These are phyloP conservation scores for Lordiphosa mommai DNA, from an alignment of 1,140 invertebrate genomes.

Conservation along the genomic window DNA sequence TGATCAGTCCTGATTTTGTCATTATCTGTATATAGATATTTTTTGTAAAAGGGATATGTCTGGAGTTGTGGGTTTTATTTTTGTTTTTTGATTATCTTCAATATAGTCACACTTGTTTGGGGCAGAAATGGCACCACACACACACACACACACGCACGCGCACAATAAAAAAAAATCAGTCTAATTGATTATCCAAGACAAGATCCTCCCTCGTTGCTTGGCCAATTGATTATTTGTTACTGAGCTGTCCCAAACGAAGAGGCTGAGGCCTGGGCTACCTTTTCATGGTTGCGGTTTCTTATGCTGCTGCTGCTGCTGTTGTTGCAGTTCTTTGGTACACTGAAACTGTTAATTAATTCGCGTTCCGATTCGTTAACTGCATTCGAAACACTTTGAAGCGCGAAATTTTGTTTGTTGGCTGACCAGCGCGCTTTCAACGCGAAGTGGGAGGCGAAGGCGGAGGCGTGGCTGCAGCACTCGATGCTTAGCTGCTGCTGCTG, in stretches of 20 bases:
- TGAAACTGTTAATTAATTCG: constrained; percentile 76
- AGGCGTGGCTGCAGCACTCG: constrained; percentile 32
- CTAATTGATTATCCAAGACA: constrained; percentile 8
- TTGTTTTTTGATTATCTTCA: neutral
- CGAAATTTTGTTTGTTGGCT: constrained; percentile 58
- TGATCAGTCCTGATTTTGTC: too few relatives aligned
- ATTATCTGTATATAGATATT: too few relatives aligned
- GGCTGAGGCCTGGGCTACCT: constrained; percentile 47
- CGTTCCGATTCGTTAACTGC: constrained; percentile 75
- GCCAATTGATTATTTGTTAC: constrained; percentile 64
- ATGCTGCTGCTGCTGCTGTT: constrained; percentile 17
- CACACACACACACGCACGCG: constrained; percentile 16
- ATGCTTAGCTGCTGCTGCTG: constrained; percentile 23
- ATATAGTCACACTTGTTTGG: too few relatives aligned
- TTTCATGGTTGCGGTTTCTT: constrained; percentile 63
- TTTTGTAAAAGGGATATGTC: too few relatives aligned
- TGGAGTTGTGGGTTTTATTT: neutral
- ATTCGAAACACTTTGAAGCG: constrained; percentile 72
- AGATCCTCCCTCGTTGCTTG: constrained; percentile 42
- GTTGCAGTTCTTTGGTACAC: constrained; percentile 68
- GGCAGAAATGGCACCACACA: neutral
- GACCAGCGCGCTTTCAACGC: constrained; percentile 36
- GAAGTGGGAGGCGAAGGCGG: constrained; percentile 2
- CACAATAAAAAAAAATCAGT: constrained; percentile 13
- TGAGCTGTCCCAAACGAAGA: constrained; percentile 31